A percentile compares a stretch with the other conserved stretches of the same genome.
phyloP scores from a whole-genome alignment of 2,797 vertebrate genomes.

The Eulemur rubriventer region DNA sequence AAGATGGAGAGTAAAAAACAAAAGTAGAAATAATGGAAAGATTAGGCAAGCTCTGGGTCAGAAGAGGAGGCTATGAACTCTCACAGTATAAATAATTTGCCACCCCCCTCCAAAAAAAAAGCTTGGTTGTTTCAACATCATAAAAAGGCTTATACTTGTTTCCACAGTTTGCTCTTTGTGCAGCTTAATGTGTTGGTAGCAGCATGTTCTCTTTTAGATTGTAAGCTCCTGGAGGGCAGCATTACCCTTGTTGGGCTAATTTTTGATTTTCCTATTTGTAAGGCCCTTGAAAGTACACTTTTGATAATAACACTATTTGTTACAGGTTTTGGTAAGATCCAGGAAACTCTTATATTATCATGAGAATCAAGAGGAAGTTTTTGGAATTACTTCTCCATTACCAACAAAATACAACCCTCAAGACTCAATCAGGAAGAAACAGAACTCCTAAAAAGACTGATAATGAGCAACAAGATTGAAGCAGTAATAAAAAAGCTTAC shows the following conservation, averaged over 20 bases:
- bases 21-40: neutral
- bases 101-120: neutral
- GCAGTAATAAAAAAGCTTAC: neutral
- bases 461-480: neutral
- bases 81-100: neutral
- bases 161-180: neutral
- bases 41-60: neutral
- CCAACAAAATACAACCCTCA: neutral
- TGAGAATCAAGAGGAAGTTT: neutral
- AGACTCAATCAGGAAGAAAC: neutral
- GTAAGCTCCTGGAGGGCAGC: neutral
- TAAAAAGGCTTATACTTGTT: neutral
- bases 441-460: neutral
- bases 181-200: neutral
- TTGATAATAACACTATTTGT: neutral
- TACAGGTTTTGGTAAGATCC: conserved; percentile 10
- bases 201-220: neutral
- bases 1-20: neutral
- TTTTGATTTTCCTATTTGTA: conserved; percentile 28
- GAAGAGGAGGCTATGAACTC: neutral
- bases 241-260: neutral
- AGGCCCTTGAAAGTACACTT: neutral
- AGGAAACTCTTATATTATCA: neutral
- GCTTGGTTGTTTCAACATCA: neutral
- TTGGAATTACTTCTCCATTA: neutral